phyloP scores from a whole-genome alignment of 1,140 invertebrate species.

The Atta texana region DNA sequence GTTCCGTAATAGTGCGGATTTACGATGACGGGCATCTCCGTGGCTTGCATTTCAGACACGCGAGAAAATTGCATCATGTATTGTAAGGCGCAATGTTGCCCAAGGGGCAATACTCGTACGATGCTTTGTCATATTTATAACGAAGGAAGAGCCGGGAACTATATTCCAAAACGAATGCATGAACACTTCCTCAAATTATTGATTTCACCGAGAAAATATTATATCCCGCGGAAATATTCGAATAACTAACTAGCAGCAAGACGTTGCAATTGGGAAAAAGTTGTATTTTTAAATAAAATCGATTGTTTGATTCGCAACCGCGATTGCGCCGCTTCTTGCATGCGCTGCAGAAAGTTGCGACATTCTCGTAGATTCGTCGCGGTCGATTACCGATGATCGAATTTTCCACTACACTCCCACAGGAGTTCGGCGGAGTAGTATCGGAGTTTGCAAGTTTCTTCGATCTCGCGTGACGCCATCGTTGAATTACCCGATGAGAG shows the following conservation, averaged over 20 bases:
- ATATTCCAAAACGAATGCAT: constrained; percentile 14
- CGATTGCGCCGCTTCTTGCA: constrained; percentile 6
- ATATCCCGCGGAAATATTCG: constrained; percentile 7
- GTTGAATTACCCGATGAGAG: not conserved
- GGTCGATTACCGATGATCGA: constrained; percentile 40
- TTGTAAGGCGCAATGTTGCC: not conserved
- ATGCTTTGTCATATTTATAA: constrained; percentile 42
- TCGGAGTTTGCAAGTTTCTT: constrained; percentile 36
- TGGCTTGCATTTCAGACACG: constrained; percentile 44
- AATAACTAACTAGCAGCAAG: not conserved
- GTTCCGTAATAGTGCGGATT: constrained; percentile 59
- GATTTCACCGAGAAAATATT: constrained; percentile 15
- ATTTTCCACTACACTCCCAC: constrained; percentile 23
- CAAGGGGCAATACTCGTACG: constrained; percentile 1
- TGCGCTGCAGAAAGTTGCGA: constrained; percentile 4
- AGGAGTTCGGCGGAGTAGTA: constrained; percentile 1
- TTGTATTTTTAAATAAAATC: not conserved
- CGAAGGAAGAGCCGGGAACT: constrained; percentile 19
- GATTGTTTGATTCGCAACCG: not conserved
- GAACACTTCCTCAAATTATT: not conserved
- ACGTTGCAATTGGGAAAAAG: not conserved
- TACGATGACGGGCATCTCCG: constrained; percentile 42
- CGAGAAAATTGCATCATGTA: constrained; percentile 23
- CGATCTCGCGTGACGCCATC: constrained; percentile 2
- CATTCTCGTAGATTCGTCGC: not conserved